A percentile compares a stretch with the other conserved stretches of the same genome.
Conservation (phyloP, 1,140 invertebrate genomes). For the Gryllus bimaculatus region DNA sequence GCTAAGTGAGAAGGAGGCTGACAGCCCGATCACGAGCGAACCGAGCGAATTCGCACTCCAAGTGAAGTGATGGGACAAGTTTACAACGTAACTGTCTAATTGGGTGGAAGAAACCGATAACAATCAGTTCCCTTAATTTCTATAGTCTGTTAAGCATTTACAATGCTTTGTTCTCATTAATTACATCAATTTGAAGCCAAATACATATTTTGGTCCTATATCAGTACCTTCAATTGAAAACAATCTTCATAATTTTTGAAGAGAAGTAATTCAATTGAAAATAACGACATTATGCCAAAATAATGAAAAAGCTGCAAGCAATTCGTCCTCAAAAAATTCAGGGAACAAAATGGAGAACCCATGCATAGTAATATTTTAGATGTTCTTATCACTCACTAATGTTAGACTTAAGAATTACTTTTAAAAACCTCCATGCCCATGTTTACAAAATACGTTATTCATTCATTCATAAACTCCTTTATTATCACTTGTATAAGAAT, state of each 20-base stretch:
- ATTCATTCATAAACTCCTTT: too few species aligned
- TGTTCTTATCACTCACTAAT: neutral
- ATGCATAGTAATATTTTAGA: neutral
- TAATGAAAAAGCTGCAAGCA: neutral
- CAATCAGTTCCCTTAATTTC: constrained; percentile 15
- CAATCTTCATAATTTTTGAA: neutral
- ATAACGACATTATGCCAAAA: neutral
- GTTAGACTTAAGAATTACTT: neutral
- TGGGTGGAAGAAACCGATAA: constrained; percentile 23
- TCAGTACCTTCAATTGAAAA: neutral
- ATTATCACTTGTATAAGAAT: neutral
- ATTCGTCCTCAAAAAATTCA: neutral
- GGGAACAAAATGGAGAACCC: neutral
- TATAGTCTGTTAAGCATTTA: neutral
- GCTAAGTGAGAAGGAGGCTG: constrained; percentile 9
- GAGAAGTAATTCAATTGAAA: neutral
- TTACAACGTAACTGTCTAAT: constrained; percentile 24
- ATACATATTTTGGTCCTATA: neutral
- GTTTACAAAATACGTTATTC: neutral
- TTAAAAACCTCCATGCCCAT: neutral
- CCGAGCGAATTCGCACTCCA: constrained; percentile 16
- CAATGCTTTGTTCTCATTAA: neutral
- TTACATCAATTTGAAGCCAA: neutral
- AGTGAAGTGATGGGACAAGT: constrained; percentile 19
- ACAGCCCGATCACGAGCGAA: constrained; percentile 13